Conservation (phyloP, 2,797 vertebrate species). For the Margarornis squamiger region DNA sequence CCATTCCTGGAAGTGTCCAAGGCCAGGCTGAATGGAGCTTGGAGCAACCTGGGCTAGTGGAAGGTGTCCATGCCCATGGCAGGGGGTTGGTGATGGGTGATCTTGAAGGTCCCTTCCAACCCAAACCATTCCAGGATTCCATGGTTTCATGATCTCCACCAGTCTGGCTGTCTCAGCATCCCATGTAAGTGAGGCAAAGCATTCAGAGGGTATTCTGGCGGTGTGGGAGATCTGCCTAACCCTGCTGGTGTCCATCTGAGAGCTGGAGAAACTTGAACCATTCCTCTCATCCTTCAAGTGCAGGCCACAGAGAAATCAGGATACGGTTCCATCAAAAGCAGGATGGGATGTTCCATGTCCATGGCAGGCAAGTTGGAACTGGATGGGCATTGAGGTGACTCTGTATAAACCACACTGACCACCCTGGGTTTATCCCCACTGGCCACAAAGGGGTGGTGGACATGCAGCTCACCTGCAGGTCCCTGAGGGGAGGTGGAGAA, state of each 20-base stretch:
- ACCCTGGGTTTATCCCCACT: neutral
- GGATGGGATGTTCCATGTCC: neutral
- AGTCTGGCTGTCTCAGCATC: neutral
- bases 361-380: neutral
- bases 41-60: neutral
- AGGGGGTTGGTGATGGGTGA: neutral
- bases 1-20: neutral
- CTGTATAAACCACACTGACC: neutral
- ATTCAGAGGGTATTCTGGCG: neutral
- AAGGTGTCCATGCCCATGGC: rapidly evolving
- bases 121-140: neutral
- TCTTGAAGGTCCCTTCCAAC: neutral
- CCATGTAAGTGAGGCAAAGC: neutral
- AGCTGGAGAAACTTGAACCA: neutral
- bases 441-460: neutral
- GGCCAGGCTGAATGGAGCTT: rapidly evolving
- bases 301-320: neutral
- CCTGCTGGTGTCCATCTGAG: neutral
- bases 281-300: neutral
- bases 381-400: neutral
- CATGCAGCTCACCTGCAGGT: neutral
- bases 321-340: neutral
- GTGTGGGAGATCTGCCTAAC: neutral
- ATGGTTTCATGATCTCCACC: too few relatives aligned
- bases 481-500: neutral